phyloP scores from a whole-genome alignment of 2,888 invertebrate genomes.

The Chouioia cunea region DNA sequence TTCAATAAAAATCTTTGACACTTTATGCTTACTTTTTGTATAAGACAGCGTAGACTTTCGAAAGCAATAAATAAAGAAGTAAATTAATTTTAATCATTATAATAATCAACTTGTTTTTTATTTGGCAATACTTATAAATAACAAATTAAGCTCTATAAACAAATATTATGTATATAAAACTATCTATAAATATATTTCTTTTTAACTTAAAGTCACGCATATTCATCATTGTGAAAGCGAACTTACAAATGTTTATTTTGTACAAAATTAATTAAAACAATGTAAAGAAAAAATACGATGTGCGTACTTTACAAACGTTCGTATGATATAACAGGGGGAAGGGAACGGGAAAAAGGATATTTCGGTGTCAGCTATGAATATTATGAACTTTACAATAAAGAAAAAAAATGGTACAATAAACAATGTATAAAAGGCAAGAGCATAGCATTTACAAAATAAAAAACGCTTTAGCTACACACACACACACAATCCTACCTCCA shows the following conservation, averaged over 20 bases:
- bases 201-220: slow-evolving; percentile 35
- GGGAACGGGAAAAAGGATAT: slow-evolving; percentile 13
- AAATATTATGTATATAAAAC: slow-evolving; percentile 54
- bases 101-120: slow-evolving; percentile 62
- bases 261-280: slow-evolving; percentile 32
- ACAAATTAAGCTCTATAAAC: slow-evolving; percentile 57
- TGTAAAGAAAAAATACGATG: neutral
- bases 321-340: neutral
- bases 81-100: slow-evolving; percentile 4
- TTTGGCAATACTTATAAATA: slow-evolving; percentile 62
- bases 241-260: slow-evolving; percentile 36
- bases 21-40: neutral
- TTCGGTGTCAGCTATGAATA: slow-evolving; percentile 29
- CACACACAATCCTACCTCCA: slow-evolving; percentile 44
- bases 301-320: slow-evolving; percentile 11
- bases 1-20: slow-evolving; percentile 1
- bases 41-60: neutral
- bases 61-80: neutral
- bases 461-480: slow-evolving; percentile 52
- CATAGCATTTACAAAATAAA: slow-evolving; percentile 55
- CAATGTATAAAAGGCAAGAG: slow-evolving; percentile 52
- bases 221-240: slow-evolving; percentile 11
- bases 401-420: neutral
- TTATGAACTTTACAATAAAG: slow-evolving; percentile 51
- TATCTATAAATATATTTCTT: slow-evolving; percentile 47